Base-by-base conservation (phyloP, 2,797 vertebrate species). In the Hafferia zeledoni region DNA sequence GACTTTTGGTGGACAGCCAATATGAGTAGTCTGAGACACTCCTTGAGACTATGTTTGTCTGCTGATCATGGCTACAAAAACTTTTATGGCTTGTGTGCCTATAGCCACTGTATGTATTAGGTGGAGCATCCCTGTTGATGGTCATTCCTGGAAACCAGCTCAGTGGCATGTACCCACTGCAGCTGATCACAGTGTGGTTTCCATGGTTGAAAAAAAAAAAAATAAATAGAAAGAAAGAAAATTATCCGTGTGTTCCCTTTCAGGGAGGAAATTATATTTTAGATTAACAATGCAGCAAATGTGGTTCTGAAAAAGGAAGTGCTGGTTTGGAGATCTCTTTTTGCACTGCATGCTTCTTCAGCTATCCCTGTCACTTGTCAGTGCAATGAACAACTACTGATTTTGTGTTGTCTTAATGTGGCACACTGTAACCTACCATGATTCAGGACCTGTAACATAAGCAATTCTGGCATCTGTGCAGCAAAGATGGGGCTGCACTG, bases 51-150 rank as follows among this genome's bases (percentile, higher is more conserved):
- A 28, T 10, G 10, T 11, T 69, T 92, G 30, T 4, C 67, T 84
- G n/a, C 31, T 71, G 18, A 49, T 82, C 13, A 2, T 16, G 22
- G 19, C 49, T 70, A 24, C 46, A 61, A 53, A 50, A 72, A 3
- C 13, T 44, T 82, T 59, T 8, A 3, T 35, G 56, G 6, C 18
- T 69, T 67, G 39, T 24, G 27, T 88, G 20, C 65, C 49, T 16
- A 5, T 19, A 53, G 47, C 11, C 0, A 0, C 37, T 37, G 16
- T 24, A 31, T 47, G 10, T 17, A 12, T 53, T 41, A 79, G 37
- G 15, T 27, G 13, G 27, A 90, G 10, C 11, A 35, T 25, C 43
- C 43, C 23, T 17, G 43, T 57, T 82, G 2, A 0, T 2, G 19
- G 10, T 30, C 44, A 15, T 79, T 90, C 31, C 55, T 39, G 46